Base-by-base conservation (phyloP, 2,888 invertebrate genomes). In the Dimorphilus gyrociliatus region DNA sequence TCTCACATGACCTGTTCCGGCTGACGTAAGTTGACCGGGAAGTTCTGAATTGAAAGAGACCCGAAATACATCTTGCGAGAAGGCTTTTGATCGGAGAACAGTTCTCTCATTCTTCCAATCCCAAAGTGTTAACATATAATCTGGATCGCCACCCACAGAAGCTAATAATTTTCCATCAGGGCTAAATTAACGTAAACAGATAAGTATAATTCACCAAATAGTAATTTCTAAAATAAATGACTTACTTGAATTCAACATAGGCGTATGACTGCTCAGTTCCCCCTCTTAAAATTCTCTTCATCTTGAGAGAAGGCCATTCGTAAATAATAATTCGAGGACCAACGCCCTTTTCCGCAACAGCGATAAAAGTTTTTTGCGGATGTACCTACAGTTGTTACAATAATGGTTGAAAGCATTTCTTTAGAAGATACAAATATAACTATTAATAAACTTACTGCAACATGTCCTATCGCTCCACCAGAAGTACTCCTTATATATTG, bases 51-150 rank as follows among this genome's bases (percentile, higher is more conserved):
- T 85, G 56, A 88, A 86, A 53, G 75, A 73, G 0, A 79, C 76
- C 35, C 73, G 69, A 43, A 72, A 74, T 2, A 85, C 76, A 50
- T 80, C 79, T 51, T 78, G 81, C 10, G 77, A 75, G 55, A 81
- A 78, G 0, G 85, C 81, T 51, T 80, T 80, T 7, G 76, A 75
- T 27, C 81, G 71, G 19, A 86, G 64, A 26, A 82, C 66, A 31
- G 82, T 79, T 44, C 66, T 72, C 33, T 76, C 76, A 12, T 69
- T 69, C 44, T 72, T 69, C 86, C 86, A 88, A 48, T 78, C 73
- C 85, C 85, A 88, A 34, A 88, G 73, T 0, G 85, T 85, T 21
- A 86, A 67, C 56, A 78, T 74, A 53, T 75, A 81, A 57, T 88
- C 86, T 0, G 86, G 86, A 37, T 77, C 75, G 6, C 76, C 78